phyloP scores from a whole-genome alignment of 2,797 vertebrate species.

The Morelia viridis region DNA sequence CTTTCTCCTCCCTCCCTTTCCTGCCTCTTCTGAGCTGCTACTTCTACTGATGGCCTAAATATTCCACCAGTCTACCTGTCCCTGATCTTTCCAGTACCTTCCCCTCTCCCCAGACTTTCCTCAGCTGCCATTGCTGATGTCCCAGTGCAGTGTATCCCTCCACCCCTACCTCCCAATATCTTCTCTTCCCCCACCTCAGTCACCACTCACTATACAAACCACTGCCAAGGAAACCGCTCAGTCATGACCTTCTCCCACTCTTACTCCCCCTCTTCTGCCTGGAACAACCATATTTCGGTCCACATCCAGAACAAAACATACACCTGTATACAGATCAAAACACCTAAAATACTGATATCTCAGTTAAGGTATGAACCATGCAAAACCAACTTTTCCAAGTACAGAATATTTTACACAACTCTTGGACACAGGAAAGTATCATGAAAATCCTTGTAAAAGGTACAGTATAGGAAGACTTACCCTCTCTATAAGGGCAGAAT shows the following conservation, averaged over 20 bases:
- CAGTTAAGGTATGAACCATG: background rate
- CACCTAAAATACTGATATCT: background rate
- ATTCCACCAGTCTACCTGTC: background rate
- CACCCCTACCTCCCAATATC: background rate
- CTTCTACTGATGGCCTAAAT: background rate
- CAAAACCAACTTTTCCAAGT: background rate
- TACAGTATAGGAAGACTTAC: background rate
- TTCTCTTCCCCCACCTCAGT: background rate
- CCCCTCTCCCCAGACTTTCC: background rate
- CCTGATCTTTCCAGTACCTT: background rate
- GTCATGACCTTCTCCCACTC: background rate
- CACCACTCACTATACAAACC: background rate
- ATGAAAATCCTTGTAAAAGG: background rate
- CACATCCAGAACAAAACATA: too few species aligned
- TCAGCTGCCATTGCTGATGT: background rate
- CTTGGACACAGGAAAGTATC: background rate
- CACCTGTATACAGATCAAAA: too few species aligned
- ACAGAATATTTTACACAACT: background rate
- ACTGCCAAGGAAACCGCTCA: background rate
- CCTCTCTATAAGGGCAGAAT: background rate
- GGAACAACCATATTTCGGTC: too few species aligned
- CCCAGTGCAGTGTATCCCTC: background rate
- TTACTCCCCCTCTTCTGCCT: background rate
- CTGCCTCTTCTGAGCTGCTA: background rate
- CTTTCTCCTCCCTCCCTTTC: background rate